phyloP scores from a whole-genome alignment of 2,888 invertebrate genomes.

The Desoria tigrina region DNA sequence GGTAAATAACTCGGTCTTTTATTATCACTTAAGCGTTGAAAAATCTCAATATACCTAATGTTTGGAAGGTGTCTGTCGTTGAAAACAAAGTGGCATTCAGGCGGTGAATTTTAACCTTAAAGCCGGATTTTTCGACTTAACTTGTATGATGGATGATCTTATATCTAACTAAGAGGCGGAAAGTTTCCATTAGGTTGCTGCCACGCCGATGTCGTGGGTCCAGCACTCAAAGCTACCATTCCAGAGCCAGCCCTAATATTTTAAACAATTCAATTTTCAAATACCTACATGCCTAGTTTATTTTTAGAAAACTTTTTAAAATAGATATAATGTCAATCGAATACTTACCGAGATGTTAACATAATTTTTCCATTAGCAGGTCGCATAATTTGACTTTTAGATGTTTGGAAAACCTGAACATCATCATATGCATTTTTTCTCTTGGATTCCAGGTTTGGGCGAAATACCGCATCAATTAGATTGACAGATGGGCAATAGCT shows the following conservation, averaged over 20 bases:
- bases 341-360: not conserved
- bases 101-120: too few relatives aligned
- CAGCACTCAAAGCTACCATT: constrained; percentile 2
- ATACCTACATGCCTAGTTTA: not conserved
- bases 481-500: constrained; percentile 88
- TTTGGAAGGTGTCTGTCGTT: not conserved
- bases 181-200: not conserved
- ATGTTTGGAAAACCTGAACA: constrained; percentile 21
- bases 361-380: constrained; percentile 11
- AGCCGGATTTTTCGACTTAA: too few relatives aligned
- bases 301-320: not conserved
- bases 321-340: not conserved
- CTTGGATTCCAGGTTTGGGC: constrained; percentile 61
- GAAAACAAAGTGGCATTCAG: too few relatives aligned
- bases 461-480: constrained; percentile 75
- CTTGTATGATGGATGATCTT: too few relatives aligned
- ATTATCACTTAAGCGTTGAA: too few relatives aligned
- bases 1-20: not conserved
- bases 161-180: not conserved
- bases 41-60: not conserved
- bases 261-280: not conserved
- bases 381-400: constrained; percentile 16
- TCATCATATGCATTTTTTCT: constrained; percentile 48
- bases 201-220: not conserved
- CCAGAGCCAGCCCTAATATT: not conserved